Percentiles rank a stretch among this genome's conserved stretches.
These are phyloP conservation scores for Mylabris phalerata DNA, from an alignment of 1,140 invertebrate genomes.

Conservation along the genomic window DNA sequence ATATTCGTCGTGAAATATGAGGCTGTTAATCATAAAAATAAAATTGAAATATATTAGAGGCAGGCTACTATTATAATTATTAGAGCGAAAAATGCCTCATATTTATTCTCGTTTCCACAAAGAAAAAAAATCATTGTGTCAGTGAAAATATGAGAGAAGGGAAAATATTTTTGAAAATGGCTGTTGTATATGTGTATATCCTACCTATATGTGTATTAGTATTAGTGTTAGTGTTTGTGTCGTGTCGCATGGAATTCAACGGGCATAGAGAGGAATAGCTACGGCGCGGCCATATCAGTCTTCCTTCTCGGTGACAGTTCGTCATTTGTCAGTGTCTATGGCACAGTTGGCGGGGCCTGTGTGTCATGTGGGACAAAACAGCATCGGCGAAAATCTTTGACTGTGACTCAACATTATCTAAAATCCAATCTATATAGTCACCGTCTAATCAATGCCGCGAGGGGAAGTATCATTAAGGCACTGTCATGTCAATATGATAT, in stretches of 20 bases:
- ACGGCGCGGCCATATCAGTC: conserved; percentile 43
- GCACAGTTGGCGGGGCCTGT: conserved; percentile 40
- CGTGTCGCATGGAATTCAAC: conserved; percentile 34
- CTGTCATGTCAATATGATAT: conserved; percentile 43
- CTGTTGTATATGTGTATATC: conserved; percentile 13
- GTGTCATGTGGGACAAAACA: conserved; percentile 45
- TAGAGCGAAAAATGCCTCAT: conserved; percentile 35
- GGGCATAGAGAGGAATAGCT: conserved; percentile 35
- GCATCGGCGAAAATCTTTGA: conserved; percentile 35
- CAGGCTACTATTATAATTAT: conserved; percentile 37
- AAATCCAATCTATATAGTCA: conserved; percentile 19
- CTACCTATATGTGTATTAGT: no score
- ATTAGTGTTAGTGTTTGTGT: no score
- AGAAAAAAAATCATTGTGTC: conserved; percentile 35
- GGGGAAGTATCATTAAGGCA: conserved; percentile 40
- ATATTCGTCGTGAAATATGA: conserved; percentile 19
- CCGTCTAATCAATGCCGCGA: conserved; percentile 31
- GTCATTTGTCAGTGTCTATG: conserved; percentile 44
- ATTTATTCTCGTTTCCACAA: conserved; percentile 38
- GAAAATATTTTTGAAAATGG: conserved; percentile 42
- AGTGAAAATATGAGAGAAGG: conserved; percentile 35
- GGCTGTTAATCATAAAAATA: conserved; percentile 26
- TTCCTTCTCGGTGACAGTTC: conserved; percentile 44
- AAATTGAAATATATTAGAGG: conserved; percentile 37
- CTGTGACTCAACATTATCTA: conserved; percentile 26